Evolutionary conservation across 2,797 vertebrate species (phyloP), one percentile per base, ranked within the genome.

Genomic region (Channallabes apus): DNA sequence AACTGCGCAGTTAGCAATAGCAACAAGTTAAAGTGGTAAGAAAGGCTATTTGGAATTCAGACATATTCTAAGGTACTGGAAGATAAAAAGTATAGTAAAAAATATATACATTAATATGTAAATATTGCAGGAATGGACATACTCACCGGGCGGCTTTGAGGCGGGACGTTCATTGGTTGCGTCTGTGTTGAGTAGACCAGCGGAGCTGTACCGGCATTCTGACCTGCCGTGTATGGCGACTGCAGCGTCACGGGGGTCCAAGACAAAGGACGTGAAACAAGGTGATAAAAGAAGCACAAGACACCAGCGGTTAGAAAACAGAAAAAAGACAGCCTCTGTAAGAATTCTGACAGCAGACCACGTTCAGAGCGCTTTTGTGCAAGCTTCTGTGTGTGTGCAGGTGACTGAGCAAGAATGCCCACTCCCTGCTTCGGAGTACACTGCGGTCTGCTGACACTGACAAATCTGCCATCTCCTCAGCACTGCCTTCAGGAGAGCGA

Each of bases 71-170:
- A 32, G 17, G 56, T 32, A 76, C 5, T 3, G 17, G 17, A 29
- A 58, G 20, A 11, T 59, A 59, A 77, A 77, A 41, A 61, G 0
- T 29, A 24, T 27, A 27, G 20, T 56, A 18, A 38, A 0, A 46
- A 27, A 51, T 51, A 51, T 51, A 51, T 3, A 35, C 3, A 8
- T n/a, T 9, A 38, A 51, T 46, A 61, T 5, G 32, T 24, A 58
- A 56, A 32, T 3, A 7, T 4, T 46, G 15, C 22, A 14, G 3
- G 15, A 82, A 78, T 0, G 15, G n/a, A 51, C 18, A 17, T 54
- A 94, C 97, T 98, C 95, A 99, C 98, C 95, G 97, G 97, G 94
- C 98, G 97, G 91, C 95, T 97, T 92, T 99, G 98, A 94, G 96
- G 97, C 94, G 99, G 98, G 68, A 97, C 95, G 94, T 96, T 99